These are phyloP conservation scores for Ctenochaetus hawaiiensis DNA, from an alignment of 2,797 vertebrate species.

Conservation along the genomic window DNA sequence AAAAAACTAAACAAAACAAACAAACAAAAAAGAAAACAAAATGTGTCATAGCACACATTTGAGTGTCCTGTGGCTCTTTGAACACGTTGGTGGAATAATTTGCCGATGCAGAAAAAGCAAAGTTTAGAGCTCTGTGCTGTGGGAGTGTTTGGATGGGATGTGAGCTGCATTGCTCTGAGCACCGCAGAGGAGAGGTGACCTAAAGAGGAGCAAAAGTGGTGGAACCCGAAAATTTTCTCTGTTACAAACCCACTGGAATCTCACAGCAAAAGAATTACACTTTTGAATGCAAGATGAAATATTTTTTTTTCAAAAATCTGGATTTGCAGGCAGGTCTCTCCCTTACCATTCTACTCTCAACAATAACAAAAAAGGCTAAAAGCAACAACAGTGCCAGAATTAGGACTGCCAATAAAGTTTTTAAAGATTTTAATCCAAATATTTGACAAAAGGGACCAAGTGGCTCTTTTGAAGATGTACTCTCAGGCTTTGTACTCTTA, in stretches of 20 bases:
- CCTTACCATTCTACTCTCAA: not conserved
- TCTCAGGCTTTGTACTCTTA: not conserved
- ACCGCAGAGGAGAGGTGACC: constrained; percentile 32
- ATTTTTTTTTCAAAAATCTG: constrained; percentile 11
- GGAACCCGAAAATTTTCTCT: constrained; percentile 30
- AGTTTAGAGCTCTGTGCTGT: constrained; percentile 18
- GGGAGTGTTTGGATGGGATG: constrained; percentile 34
- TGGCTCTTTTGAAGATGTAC: not conserved
- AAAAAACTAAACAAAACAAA: too few species aligned
- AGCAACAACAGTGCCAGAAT: not conserved
- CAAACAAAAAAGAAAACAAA: not conserved
- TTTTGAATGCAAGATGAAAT: constrained; percentile 16
- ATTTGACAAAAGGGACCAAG: not conserved
- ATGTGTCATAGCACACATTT: constrained; percentile 8
- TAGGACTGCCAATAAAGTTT: not conserved
- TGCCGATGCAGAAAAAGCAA: constrained; percentile 22
- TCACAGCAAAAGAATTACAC: constrained; percentile 30
- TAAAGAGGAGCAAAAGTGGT: constrained; percentile 26
- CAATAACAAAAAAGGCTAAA: not conserved
- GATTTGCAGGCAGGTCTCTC: not conserved
- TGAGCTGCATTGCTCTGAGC: constrained; percentile 50
- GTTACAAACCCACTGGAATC: constrained; percentile 28
- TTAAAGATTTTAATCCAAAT: not conserved
- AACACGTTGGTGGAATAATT: constrained; percentile 13
- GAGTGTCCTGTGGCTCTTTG: not conserved